Evolutionary conservation across 2,797 vertebrate species (phyloP).

Genomic region (Masticophis lateralis): DNA sequence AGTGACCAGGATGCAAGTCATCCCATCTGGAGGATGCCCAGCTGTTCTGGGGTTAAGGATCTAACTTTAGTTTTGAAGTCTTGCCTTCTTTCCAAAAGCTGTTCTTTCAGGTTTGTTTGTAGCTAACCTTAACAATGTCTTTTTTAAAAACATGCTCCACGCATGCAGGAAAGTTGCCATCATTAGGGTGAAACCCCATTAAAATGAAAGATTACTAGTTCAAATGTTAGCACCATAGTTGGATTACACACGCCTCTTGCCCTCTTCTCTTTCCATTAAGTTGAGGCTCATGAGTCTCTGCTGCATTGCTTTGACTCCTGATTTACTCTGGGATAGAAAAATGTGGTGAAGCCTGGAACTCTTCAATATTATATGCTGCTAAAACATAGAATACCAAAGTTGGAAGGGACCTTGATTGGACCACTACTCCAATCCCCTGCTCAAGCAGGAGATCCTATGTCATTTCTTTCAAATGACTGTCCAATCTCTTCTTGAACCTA

Average conservation of each 20-base stretch:
- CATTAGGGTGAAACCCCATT: not conserved
- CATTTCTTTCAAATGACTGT: not conserved
- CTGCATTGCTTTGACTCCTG: not conserved
- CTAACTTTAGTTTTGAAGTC: not conserved
- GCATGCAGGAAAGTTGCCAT: not conserved
- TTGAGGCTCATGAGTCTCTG: not conserved
- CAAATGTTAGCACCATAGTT: not conserved
- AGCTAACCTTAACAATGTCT: no score
- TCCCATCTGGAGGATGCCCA: not conserved
- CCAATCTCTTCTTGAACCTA: not conserved
- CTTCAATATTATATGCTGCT: not conserved
- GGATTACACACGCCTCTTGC: not conserved
- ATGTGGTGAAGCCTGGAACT: not conserved
- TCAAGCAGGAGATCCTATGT: not conserved
- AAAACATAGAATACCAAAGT: not conserved
- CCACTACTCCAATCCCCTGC: not conserved
- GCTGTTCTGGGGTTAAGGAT: not conserved
- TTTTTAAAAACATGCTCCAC: not conserved
- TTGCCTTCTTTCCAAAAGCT: not conserved
- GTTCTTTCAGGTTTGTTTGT: not conserved
- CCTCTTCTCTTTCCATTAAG: not conserved
- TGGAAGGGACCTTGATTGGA: not conserved
- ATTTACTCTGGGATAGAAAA: not conserved
- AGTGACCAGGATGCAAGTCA: not conserved
- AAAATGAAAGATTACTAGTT: not conserved